Base-by-base conservation (phyloP, 1,140 invertebrate genomes). In the Araneus ventricosus region DNA sequence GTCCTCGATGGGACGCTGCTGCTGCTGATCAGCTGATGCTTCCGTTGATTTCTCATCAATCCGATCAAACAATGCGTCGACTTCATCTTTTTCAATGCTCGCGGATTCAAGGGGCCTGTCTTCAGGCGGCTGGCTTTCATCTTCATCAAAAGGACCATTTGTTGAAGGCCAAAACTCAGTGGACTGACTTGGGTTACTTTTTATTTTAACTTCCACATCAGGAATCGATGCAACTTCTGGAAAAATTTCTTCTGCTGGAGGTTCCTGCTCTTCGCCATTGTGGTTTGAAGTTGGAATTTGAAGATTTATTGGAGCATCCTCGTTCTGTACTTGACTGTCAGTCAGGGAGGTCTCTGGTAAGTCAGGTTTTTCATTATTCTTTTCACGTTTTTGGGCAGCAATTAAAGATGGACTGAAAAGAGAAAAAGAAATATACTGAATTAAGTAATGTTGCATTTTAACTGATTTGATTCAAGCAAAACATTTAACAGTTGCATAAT, bases 1-100 rank as follows among this genome's bases (percentile, higher is more conserved):
- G n/a, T 93, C 91, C 41, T 93, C 91, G n/a, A 93, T 93, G 24
- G 91, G 91, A 4, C 90, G 80, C 41, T 61, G 52, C 34, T 91
- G 70, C 70, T 88, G 37, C 37, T 67, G 67, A 7, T 52, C 30
- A 2, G 4, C 8, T 75, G 30, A 59, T 4, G 27, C 4, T 79
- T 75, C 79, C 20, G 17, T 45, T 22, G 79, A 80, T 24, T 45
- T 34, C 7, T 52, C 22, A 27, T 87, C 52, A 14, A 63, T 87
- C 10, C 34, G 17, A 45, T 61, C 34, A 17, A 61, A 59, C 57
- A 87, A 14, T 20, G 59, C 57, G 27, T 61, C 45, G 27, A 61
- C 85, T 1, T 61, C 85, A 7, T 14, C 57, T 61, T 61, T 61
- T 10, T 20, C 41, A 82, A 7, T 3, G 14, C n/a, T 70, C 20